Percentiles rank a stretch among this genome's conserved stretches.
Evolutionary conservation across 2,888 invertebrate species (phyloP).

Genomic region (Octodonta nipae): DNA sequence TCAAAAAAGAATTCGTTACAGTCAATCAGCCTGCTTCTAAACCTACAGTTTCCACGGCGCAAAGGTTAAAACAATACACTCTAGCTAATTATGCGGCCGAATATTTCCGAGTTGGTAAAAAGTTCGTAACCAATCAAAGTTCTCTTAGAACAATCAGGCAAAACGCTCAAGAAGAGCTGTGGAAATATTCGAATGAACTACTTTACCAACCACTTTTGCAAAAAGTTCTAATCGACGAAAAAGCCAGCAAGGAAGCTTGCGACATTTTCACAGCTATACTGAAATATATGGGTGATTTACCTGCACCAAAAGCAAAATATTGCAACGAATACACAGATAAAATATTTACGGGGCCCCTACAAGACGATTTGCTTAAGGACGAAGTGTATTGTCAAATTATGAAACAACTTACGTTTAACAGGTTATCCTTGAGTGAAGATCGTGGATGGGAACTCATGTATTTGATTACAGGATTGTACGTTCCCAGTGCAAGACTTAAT

Average conservation of each 20-base stretch:
- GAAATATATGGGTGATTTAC: slow-evolving; percentile 85
- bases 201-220: slow-evolving; percentile 70
- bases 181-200: slow-evolving; percentile 70
- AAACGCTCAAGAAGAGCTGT: slow-evolving; percentile 57
- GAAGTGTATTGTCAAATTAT: slow-evolving; percentile 66
- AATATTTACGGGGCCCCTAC: slow-evolving; percentile 67
- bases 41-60: slow-evolving; percentile 17
- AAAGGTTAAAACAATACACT: slow-evolving; percentile 63
- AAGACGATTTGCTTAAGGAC: slow-evolving; percentile 65
- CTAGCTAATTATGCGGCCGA: slow-evolving; percentile 71
- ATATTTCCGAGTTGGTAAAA: slow-evolving; percentile 49
- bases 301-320: slow-evolving; percentile 60
- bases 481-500: slow-evolving; percentile 60
- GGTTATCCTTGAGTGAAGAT: slow-evolving; percentile 72
- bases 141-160: slow-evolving; percentile 53
- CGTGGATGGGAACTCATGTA: slow-evolving; percentile 92
- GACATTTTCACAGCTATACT: slow-evolving; percentile 47
- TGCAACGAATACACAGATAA: slow-evolving; percentile 77
- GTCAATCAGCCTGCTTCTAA: slow-evolving; percentile 5
- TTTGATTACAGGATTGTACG: slow-evolving; percentile 74
- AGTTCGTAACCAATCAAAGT: slow-evolving; percentile 46
- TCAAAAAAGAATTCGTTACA: slow-evolving; percentile 44
- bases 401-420: slow-evolving; percentile 84
- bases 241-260: slow-evolving; percentile 58
- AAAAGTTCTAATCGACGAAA: slow-evolving; percentile 57